These are phyloP conservation scores for Gymnothorax reevesii DNA, from an alignment of 2,797 vertebrate species.

Conservation along the genomic window DNA sequence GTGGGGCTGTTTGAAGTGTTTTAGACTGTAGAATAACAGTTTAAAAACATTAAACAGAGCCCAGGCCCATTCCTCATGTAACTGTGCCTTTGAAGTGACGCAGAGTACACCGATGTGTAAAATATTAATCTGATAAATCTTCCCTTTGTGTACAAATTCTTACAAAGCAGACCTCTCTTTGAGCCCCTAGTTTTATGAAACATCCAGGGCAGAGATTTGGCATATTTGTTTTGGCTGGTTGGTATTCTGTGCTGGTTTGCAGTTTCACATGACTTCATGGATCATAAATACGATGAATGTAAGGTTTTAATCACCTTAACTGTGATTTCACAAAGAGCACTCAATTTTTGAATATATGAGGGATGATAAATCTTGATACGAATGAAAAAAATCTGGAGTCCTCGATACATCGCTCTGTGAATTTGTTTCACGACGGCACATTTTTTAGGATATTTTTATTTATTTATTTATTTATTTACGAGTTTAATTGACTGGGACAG, in stretches of 20 bases:
- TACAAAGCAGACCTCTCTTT: conserved; percentile 12
- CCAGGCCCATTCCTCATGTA: neutral
- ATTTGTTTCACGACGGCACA: no score
- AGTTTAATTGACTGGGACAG: no score
- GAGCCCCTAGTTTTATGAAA: neutral
- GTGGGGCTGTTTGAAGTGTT: conserved; percentile 1
- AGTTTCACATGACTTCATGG: neutral
- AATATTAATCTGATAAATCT: conserved; percentile 11
- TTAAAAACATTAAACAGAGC: conserved; percentile 1
- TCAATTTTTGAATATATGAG: neutral
- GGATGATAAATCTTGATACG: neutral
- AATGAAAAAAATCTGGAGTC: neutral
- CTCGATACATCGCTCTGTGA: neutral
- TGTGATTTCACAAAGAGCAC: neutral
- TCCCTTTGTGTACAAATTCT: conserved; percentile 9
- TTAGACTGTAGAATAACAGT: conserved; percentile 12
- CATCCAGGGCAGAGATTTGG: neutral
- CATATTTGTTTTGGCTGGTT: neutral
- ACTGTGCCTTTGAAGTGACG: conserved; percentile 16
- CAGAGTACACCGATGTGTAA: conserved; percentile 4
- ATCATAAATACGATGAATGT: neutral
- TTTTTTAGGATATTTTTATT: neutral
- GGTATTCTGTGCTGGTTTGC: neutral
- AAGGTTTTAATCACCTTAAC: neutral
- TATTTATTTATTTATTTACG: neutral